Base-by-base conservation (phyloP, 2,113 vertebrate species). In the Formicarius rufipectus region DNA sequence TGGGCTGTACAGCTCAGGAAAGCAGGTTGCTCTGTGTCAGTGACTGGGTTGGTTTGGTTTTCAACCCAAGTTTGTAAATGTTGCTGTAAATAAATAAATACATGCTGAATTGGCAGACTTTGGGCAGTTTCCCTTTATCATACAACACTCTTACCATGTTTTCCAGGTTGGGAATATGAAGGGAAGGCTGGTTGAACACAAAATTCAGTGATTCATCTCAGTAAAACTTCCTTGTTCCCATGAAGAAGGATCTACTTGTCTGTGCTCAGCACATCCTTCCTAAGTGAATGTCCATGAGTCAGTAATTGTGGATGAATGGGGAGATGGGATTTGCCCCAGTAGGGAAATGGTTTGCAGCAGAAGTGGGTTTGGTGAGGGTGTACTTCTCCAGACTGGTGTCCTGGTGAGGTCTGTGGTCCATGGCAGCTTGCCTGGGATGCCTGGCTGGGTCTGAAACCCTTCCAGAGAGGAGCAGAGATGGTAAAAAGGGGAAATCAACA, bases 311-410 rank as follows among this genome's bases (percentile, higher is more conserved):
- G 62, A 18, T 40, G 42, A 77, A 12, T 1, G 0, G 0, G 2
- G 60, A 44, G 62, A 7, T 49, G 52, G 40, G 44, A 74, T 67
- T 68, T 71, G 31, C 12, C 31, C 37, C 31, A 23, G 55, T 0
- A 44, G 27, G 28, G 42, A 40, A 35, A 21, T 6, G 35, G 27
- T 56, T 73, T 7, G 2, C 71, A 75, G 40, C 37, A 35, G 4
- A 44, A 52, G 30, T 37, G 40, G n/a, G 18, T 56, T 74, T 27
- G 44, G 69, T 44, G 3, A 18, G 30, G 33, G 35, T 3, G 30
- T 12, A 2, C 31, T 0, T 0, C 44, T 37, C 19, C 59, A 56
- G 2, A 39, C 9, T 2, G 27, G 27, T 35, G n/a, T 33, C 40
- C 45, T 19, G 24, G 10, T 4, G 40, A 14, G 82, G 18, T 66